These are phyloP conservation scores for Leucoraja erinaceus DNA, from an alignment of 2,113 vertebrate genomes.

Conservation along the genomic window DNA sequence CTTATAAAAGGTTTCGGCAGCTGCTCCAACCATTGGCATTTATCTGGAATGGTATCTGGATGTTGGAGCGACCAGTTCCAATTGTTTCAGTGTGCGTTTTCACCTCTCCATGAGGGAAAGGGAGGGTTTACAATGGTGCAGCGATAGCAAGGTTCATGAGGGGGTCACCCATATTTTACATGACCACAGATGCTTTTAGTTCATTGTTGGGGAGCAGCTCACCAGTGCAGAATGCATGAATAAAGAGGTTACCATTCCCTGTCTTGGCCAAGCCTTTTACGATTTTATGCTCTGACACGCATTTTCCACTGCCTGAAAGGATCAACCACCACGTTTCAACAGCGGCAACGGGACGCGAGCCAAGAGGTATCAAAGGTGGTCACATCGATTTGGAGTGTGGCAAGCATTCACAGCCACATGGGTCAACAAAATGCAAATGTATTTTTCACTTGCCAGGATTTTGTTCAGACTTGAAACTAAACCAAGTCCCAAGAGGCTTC, in stretches of 20 bases:
- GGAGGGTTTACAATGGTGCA: neutral
- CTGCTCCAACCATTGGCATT: neutral
- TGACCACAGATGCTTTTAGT: neutral
- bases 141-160: neutral
- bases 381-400: neutral
- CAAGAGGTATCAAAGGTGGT: conserved; percentile 7
- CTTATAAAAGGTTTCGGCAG: neutral
- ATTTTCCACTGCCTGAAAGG: neutral
- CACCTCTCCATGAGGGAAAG: neutral
- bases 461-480: neutral
- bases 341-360: neutral
- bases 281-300: neutral
- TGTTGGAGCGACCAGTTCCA: neutral
- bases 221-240: neutral
- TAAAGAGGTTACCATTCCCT: neutral
- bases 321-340: neutral
- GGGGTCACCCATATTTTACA: neutral
- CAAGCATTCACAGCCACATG: neutral
- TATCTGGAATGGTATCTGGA: neutral
- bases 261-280: neutral
- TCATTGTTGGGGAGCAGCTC: neutral
- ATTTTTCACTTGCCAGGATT: conserved; percentile 3
- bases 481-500: neutral
- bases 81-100: neutral
- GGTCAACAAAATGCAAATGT: conserved; percentile 11